Base-by-base conservation (phyloP, 92 coral and sea anemone genomes). In the Epizoanthus ramosus region DNA sequence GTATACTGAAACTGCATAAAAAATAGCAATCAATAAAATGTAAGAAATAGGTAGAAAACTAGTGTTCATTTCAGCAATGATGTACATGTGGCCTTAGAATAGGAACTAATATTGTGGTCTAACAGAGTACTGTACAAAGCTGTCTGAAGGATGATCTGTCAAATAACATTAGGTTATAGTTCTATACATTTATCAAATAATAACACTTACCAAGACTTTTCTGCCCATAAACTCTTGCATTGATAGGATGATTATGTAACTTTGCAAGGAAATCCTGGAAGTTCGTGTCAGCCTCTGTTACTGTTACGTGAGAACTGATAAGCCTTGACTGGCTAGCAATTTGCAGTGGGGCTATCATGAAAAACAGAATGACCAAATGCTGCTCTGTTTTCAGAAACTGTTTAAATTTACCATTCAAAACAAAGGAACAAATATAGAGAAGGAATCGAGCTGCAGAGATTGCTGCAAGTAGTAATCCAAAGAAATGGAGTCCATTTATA, bases 401-500 rank as follows among this genome's bases (percentile, higher is more conserved):
- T 13, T 69, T 83, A 45, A 79, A 70, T 43, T 58, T 59, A 57
- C 63, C 65, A 16, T 58, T 57, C 4, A 83, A 71, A n/a, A 92
- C 15, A 16, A 84, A 75, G 15, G 74, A 57, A 71, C 90, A 87
- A 28, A 53, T 18, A 57, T 86, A 83, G 45, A 81, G 73, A 75
- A 92, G 57, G 45, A 79, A 21, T 37, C 84, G 68, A 14, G 92
- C 63, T 3, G 74, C 79, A 13, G 91, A 86, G 17, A 87, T 68
- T 0, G 87, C 92, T 57, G 84, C 83, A 14, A 92, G 63, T 0
- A 90, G 72, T 60, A 90, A 73, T 18, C 96, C 96, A 39, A 91
- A 72, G 45, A 92, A 87, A 70, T 92, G 93, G 28, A 92, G 14
- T 0, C 92, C 92, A 53, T 85, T 92, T n/a, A 92, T 24, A 60